Evolutionary conservation across 2,797 vertebrate genomes (phyloP).

Genomic region (Aplochiton taeniatus): DNA sequence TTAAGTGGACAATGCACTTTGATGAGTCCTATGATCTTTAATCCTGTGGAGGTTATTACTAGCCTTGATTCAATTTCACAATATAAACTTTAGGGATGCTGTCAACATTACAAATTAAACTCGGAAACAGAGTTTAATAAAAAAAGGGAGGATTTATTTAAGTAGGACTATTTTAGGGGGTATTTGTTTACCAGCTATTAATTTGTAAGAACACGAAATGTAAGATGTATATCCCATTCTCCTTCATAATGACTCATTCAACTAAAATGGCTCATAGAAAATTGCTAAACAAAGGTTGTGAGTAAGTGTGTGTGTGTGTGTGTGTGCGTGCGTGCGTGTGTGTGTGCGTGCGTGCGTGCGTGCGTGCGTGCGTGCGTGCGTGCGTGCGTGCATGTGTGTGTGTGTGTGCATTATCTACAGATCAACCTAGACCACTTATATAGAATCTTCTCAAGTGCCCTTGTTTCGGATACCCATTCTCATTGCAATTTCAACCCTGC

Average conservation of each 20-base stretch:
- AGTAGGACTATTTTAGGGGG: too few relatives aligned
- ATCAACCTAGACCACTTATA: not conserved
- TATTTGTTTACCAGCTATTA: too few relatives aligned
- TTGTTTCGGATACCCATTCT: too few relatives aligned
- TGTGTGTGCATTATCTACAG: not conserved
- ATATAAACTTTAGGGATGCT: slow-evolving; percentile 25
- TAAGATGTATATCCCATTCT: too few relatives aligned
- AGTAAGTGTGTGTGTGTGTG: not conserved
- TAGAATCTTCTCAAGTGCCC: too few relatives aligned
- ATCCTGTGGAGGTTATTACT: slow-evolving; percentile 59
- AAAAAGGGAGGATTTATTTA: too few relatives aligned
- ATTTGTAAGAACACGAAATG: too few relatives aligned
- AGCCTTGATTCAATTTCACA: slow-evolving; percentile 53
- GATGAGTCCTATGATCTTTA: slow-evolving; percentile 56
- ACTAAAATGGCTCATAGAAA: slow-evolving; percentile 2
- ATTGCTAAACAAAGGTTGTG: slow-evolving; percentile 6
- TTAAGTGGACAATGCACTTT: slow-evolving; percentile 59
- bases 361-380: not conserved
- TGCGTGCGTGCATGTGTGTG: not conserved
- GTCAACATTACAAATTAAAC: not conserved
- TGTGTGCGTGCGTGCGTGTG: not conserved
- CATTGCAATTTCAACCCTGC: not conserved
- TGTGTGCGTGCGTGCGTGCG: not conserved
- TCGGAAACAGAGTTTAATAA: too few relatives aligned
- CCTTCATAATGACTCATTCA: too few relatives aligned